A percentile compares a stretch with the other conserved stretches of the same genome.
Conservation (phyloP, 2,797 vertebrate species). For the Taenioides sp. region DNA sequence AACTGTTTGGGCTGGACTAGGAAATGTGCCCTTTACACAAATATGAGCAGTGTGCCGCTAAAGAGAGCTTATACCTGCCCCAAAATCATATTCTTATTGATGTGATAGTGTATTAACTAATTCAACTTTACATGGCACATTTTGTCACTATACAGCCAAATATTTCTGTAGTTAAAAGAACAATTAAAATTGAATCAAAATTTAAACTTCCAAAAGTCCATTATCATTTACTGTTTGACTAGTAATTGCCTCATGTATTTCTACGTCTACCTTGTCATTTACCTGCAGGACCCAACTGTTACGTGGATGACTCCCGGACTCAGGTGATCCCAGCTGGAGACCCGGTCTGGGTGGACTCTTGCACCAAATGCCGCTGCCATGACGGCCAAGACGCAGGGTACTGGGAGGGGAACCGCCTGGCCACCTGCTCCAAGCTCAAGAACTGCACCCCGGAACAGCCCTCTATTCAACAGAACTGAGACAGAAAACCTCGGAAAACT, state of each 20-base stretch:
- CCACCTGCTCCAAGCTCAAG: conserved; percentile 76
- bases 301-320: conserved; percentile 69
- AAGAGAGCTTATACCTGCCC: neutral
- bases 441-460: conserved; percentile 68
- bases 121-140: neutral
- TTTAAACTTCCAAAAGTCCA: neutral
- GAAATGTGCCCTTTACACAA: neutral
- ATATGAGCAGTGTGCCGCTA: neutral
- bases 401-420: conserved; percentile 86
- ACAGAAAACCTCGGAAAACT: conserved; percentile 7
- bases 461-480: conserved; percentile 54
- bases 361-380: conserved; percentile 84
- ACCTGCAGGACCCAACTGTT: conserved; percentile 84
- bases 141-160: neutral
- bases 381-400: conserved; percentile 84
- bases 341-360: conserved; percentile 81
- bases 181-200: too few species aligned
- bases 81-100: neutral
- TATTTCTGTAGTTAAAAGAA: too few species aligned
- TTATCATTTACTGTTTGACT: neutral
- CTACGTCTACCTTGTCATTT: neutral
- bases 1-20: neutral
- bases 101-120: too few species aligned
- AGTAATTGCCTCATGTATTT: too few species aligned
- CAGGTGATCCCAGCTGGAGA: conserved; percentile 80